Conservation (phyloP, 2,888 invertebrate genomes). For the Theretra japonica region DNA sequence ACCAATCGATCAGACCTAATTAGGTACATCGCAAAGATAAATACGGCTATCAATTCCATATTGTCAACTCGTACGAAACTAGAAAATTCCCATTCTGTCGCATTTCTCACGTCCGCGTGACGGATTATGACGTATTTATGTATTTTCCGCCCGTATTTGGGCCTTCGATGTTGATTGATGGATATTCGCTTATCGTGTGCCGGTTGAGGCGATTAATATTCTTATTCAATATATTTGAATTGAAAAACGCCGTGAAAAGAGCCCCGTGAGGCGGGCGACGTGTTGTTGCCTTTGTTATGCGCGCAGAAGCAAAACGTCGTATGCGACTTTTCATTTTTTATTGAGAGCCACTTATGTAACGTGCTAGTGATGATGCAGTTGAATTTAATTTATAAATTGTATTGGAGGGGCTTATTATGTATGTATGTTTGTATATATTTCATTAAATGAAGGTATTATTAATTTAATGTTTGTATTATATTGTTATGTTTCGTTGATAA, state of each 20-base stretch:
- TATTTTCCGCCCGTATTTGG: conserved; percentile 47
- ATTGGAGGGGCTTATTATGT: not conserved
- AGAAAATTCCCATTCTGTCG: conserved; percentile 44
- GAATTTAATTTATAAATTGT: not conserved
- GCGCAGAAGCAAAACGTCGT: not conserved
- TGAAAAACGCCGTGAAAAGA: conserved; percentile 29
- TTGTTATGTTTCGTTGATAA: too few species aligned
- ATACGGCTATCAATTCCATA: conserved; percentile 27
- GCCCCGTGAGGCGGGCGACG: conserved; percentile 15
- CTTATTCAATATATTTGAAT: conserved; percentile 35
- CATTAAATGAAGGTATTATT: too few species aligned
- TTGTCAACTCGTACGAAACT: conserved; percentile 36
- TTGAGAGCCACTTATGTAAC: conserved; percentile 3
- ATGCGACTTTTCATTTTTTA: conserved; percentile 11
- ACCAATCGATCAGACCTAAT: conserved; percentile 12
- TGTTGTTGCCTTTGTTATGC: conserved; percentile 8
- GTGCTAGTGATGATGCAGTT: not conserved
- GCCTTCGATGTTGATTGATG: conserved; percentile 66
- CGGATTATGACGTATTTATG: conserved; percentile 68
- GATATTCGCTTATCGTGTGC: conserved; percentile 41
- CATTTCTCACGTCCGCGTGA: conserved; percentile 55
- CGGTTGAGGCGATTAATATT: conserved; percentile 34
- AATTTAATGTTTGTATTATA: too few species aligned
- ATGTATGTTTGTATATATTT: not conserved
- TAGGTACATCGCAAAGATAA: conserved; percentile 18